Percentiles rank a stretch among this genome's conserved stretches.
Evolutionary conservation across 2,113 vertebrate species (phyloP).

Genomic region (Chamaea fasciata): DNA sequence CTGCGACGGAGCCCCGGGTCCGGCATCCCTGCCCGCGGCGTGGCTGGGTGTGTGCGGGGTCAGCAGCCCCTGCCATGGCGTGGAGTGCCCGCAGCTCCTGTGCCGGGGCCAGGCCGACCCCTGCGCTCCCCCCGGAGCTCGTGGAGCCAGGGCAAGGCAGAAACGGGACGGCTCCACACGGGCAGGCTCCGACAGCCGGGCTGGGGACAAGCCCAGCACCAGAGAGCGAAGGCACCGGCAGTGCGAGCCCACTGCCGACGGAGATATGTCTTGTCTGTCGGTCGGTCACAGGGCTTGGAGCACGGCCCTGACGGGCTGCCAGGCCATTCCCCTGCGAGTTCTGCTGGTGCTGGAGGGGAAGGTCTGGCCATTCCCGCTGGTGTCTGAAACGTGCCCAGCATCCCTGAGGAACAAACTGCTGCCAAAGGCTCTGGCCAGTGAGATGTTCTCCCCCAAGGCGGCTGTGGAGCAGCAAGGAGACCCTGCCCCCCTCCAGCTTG

Average conservation of each 20-base stretch:
- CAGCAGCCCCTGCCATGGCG: fast-evolving
- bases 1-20: not conserved
- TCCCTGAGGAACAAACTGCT: not conserved
- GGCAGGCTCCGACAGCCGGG: not conserved
- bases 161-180: fast-evolving
- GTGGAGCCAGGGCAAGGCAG: not conserved
- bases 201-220: not conserved
- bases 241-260: not conserved
- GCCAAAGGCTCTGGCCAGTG: not conserved
- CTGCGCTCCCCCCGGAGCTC: fast-evolving
- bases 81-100: not conserved
- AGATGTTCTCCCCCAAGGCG: fast-evolving
- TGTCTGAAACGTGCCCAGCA: not conserved
- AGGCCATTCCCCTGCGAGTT: not conserved
- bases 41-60: not conserved
- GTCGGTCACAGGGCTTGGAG: not conserved
- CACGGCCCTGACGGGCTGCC: not conserved
- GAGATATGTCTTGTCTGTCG: not conserved
- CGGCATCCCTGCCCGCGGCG: not conserved
- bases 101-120: fast-evolving
- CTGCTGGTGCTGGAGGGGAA: not conserved
- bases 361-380: not conserved
- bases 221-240: not conserved
- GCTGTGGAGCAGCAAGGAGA: not conserved
- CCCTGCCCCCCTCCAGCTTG: not conserved